Percentiles rank a stretch among this genome's conserved stretches.
phyloP scores from a whole-genome alignment of 2,888 invertebrate species.

The Epinotia ramella region DNA sequence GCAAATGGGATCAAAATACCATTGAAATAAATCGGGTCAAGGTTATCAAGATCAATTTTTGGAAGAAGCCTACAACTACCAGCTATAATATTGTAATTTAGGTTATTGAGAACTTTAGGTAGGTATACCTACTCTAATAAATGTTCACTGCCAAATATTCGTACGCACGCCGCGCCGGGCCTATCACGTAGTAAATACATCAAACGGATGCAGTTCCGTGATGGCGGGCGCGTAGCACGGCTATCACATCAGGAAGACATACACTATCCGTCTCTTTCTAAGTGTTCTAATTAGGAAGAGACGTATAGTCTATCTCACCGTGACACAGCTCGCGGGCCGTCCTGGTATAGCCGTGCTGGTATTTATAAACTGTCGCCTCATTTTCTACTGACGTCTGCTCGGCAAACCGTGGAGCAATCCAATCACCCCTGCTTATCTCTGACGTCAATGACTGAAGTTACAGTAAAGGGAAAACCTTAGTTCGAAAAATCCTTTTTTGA shows the following conservation, averaged over 20 bases:
- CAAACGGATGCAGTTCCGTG: constrained; percentile 19
- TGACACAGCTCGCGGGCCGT: no score
- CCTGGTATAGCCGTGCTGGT: neutral
- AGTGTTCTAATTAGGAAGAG: no score
- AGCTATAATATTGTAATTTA: no score
- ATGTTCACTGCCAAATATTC: constrained; percentile 12
- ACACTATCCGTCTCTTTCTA: no score
- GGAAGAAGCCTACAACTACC: no score
- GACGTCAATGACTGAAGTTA: constrained; percentile 36
- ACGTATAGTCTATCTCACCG: no score
- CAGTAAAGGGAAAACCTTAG: neutral
- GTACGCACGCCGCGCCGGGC: constrained; percentile 14
- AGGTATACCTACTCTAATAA: neutral
- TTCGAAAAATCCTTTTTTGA: no score
- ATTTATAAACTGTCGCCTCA: constrained; percentile 34
- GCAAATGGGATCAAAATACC: no score
- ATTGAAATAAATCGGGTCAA: no score
- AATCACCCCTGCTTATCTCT: constrained; percentile 32
- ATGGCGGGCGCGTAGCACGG: constrained; percentile 2
- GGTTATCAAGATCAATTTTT: no score
- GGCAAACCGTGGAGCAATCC: constrained; percentile 30
- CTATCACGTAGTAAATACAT: constrained; percentile 30
- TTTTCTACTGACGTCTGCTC: constrained; percentile 32
- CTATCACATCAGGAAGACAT: no score
- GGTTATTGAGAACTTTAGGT: no score